Evolutionary conservation across 2,888 invertebrate genomes (phyloP), one percentile per base, ranked within the genome.

Genomic region (Diabrotica balteata): DNA sequence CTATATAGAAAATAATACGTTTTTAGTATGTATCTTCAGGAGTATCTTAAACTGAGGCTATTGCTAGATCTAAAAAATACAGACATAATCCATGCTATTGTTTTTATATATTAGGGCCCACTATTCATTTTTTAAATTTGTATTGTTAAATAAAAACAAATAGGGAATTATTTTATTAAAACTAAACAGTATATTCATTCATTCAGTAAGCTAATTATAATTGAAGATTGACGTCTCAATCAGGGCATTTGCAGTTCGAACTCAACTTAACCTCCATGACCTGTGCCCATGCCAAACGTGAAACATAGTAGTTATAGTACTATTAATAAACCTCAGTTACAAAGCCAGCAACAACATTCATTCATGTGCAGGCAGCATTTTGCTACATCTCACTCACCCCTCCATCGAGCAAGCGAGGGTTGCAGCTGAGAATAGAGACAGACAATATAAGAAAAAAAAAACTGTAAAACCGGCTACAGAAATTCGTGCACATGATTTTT

Each of bases 401-500:
- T 43, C 59, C 59, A 17, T n/a, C 53, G 8, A 55, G 44, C 42
- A 9, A 47, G 43, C 63, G 54, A 54, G 63, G 60, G 53, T 59
- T 43, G 66, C 50, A 44, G 44, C 45, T 53, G 44, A 52, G 42
- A 61, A 66, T 61, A 59, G 60, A 53, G 69, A 69, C 51, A 50
- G 69, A 69, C 11, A 63, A 57, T 32, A 54, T n/a, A 63, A 62
- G 22, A 17, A 61, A 59, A n/a, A 72, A 32, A 73, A 69, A 73
- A 70, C 63, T 69, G 62, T 54, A 69, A 73, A 72, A 73, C 72
- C 73, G 73, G 74, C 72, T 73, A 62, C 53, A 44, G 59, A 50
- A 68, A 63, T 58, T 51, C 61, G 71, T 63, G 67, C 71, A 73
- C 68, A 72, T 74, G 70, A 70, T 69, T 72, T 71, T 74, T 75